phyloP scores from a whole-genome alignment of 2,113 vertebrate genomes.

The Podarcis raffonei region DNA sequence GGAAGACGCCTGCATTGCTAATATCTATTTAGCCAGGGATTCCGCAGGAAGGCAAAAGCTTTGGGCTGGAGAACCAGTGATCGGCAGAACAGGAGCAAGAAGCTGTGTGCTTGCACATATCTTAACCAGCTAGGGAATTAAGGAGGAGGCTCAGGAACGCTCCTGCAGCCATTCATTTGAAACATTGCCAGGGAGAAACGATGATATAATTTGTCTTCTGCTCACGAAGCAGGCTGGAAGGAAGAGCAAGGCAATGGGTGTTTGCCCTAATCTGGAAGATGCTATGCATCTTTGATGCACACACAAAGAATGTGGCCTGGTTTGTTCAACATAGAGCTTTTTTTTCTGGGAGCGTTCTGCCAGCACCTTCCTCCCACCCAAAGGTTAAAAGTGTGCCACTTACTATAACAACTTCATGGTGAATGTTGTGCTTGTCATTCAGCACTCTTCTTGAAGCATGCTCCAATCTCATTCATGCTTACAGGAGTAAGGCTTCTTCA shows the following conservation, averaged over 20 bases:
- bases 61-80: not conserved
- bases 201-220: not conserved
- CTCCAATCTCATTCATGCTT: too few relatives aligned
- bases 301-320: not conserved
- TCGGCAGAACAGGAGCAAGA: not conserved
- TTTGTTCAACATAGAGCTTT: too few relatives aligned
- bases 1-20: not conserved
- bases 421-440: too few relatives aligned
- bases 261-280: not conserved
- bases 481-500: too few relatives aligned
- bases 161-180: slow-evolving; percentile 10
- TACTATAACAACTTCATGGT: too few relatives aligned
- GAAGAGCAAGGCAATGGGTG: not conserved
- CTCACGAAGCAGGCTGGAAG: not conserved
- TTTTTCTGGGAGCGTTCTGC: too few relatives aligned
- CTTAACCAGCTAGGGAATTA: slow-evolving; percentile 14
- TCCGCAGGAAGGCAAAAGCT: not conserved
- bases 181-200: not conserved
- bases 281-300: too few relatives aligned
- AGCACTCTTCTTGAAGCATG: too few relatives aligned
- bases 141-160: not conserved
- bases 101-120: not conserved
- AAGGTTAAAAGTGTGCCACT: too few relatives aligned
- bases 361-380: too few relatives aligned
- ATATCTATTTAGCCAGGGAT: slow-evolving; percentile 14